Conservation (phyloP, 2,797 vertebrate genomes). For the Myiotriccus ornatus region DNA sequence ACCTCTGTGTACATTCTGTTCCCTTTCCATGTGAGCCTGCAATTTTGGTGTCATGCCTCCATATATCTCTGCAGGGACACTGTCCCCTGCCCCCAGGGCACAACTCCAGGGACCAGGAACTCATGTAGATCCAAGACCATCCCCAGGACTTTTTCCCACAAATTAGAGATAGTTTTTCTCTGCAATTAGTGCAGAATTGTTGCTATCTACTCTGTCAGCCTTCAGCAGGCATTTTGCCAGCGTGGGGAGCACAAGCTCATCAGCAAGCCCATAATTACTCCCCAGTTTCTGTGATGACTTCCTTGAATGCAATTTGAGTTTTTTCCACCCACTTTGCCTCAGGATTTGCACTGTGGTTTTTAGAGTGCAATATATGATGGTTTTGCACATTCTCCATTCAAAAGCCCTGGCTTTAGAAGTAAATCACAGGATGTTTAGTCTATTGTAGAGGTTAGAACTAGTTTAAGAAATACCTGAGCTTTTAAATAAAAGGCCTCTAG, state of each 20-base stretch:
- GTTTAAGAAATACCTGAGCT: background rate
- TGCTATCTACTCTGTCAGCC: background rate
- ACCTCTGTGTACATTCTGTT: background rate
- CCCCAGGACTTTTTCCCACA: background rate
- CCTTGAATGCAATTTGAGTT: background rate
- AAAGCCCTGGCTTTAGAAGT: background rate
- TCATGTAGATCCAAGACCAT: background rate
- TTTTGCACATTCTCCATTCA: background rate
- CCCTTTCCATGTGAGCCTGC: background rate
- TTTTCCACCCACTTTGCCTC: background rate
- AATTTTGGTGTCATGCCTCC: fast-evolving
- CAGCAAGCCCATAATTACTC: background rate
- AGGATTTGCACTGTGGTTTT: constrained; percentile 1
- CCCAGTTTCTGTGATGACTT: background rate
- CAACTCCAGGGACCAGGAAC: background rate
- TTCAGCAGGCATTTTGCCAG: background rate
- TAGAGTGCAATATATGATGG: background rate
- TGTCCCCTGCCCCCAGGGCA: background rate
- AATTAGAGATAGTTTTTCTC: background rate
- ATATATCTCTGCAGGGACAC: background rate
- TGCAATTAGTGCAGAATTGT: background rate
- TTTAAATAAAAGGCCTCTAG: background rate
- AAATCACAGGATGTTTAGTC: background rate
- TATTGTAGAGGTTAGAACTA: background rate
- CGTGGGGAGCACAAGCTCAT: background rate